Base-by-base conservation (phyloP, 2,797 vertebrate species). In the Eutrigla gurnardus region DNA sequence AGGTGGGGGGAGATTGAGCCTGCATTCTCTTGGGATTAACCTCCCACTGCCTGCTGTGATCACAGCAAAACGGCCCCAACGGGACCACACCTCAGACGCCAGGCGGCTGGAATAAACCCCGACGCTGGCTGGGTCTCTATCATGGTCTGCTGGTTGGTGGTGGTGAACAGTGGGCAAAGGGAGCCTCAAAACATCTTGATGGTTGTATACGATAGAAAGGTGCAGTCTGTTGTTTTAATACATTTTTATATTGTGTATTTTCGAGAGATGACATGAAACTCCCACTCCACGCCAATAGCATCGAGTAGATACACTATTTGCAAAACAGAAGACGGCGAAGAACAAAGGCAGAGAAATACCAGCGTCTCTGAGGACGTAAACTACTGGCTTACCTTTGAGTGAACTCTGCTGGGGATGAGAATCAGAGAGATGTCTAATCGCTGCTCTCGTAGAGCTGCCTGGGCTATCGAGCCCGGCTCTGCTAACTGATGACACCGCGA, bases 371-470 rank as follows among this genome's bases (percentile, higher is more conserved):
- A 86, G 88, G 91, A 89, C 74, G 84, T 71, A 85, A 87, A 88
- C 87, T 91, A 86, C 88, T 73, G 82, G 77, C 79, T 93, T 93
- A 95, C 93, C 93, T 95, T 82, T 92, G 86, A 73, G 82, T 95
- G 94, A 94, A 94, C 93, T 93, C 90, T 90, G 92, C 87, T 88
- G 91, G 89, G 93, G 93, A 88, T 90, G 92, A 90, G 89, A 93
- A 92, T 91, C 84, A 88, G 88, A 93, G 91, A 89, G 88, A 89
- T 80, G 86, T 90, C 88, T 93, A 93, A 93, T 92, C 89, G 63
- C 91, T 73, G 84, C 85, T 86, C 88, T 88, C 37, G 25, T 75
- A 86, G 83, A 91, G 81, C 81, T 83, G 88, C 81, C 78, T 79
- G 69, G 84, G 81, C 86, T 86, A 84, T 86, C 78, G 65, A 91